A percentile compares a stretch with the other conserved stretches of the same genome.
phyloP scores from a whole-genome alignment of 1,140 invertebrate species.

The Globodera ellingtonae region DNA sequence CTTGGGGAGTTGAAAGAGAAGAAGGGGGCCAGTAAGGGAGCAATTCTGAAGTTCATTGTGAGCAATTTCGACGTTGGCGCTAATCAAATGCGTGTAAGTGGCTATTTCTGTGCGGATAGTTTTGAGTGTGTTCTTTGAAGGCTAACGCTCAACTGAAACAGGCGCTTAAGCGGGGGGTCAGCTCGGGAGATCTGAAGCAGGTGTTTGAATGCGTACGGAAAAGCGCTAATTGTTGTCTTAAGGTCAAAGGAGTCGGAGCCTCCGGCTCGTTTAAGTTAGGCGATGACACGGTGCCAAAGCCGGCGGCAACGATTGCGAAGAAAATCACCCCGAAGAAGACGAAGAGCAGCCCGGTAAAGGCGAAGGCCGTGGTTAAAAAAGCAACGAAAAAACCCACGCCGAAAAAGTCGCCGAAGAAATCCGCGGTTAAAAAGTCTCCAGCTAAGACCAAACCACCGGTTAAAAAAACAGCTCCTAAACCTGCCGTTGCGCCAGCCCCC shows the following conservation, averaged over 20 bases:
- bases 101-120: too few species aligned
- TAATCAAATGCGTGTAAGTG: constrained; percentile 38
- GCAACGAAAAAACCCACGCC: constrained; percentile 51
- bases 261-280: constrained; percentile 50
- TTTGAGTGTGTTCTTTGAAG: not conserved
- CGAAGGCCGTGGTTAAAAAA: too few species aligned
- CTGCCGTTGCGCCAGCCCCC: not conserved
- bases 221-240: not conserved
- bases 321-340: not conserved
- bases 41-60: constrained; percentile 49
- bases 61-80: constrained; percentile 50
- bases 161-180: constrained; percentile 39
- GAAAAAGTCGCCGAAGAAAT: constrained; percentile 40
- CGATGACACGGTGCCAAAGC: constrained; percentile 33
- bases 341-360: too few species aligned
- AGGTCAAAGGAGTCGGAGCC: constrained; percentile 53
- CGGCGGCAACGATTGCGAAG: constrained; percentile 29
- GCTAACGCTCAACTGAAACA: constrained; percentile 41
- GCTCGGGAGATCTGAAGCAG: constrained; percentile 35
- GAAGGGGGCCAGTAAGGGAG: constrained; percentile 40
- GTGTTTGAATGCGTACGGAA: constrained; percentile 8
- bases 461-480: constrained; percentile 14
- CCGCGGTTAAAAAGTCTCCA: constrained; percentile 38
- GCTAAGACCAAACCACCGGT: constrained; percentile 36
- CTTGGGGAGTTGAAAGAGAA: constrained; percentile 40